Base-by-base conservation (phyloP, 2,113 vertebrate species). In the Urocynchramus pylzowi region DNA sequence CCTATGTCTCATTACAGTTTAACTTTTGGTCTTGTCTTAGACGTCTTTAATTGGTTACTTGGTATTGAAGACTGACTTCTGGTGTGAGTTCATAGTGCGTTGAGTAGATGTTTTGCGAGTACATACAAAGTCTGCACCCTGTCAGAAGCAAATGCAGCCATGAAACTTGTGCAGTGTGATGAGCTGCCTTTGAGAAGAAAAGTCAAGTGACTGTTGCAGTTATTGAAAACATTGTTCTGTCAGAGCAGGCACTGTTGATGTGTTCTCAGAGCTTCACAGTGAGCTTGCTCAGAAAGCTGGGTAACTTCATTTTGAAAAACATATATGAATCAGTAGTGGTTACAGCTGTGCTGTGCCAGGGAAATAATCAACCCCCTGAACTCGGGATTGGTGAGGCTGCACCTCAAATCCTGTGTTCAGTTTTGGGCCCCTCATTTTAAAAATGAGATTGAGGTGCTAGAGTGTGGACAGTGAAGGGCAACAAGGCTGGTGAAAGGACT, bases 321-420 rank as follows among this genome's bases (percentile, higher is more conserved):
- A 6, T 37, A 2, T 42, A 28, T 33, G 11, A 75, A 31, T 91
- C 6, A 5, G 21, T 76, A 91, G 37, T 42, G 20, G 30, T 52
- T 16, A 28, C 22, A 52, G 7, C 45, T 87, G 37, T 52, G 63
- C 53, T 77, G 33, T 86, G 22, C 26, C 50, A 49, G 35, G 30
- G 7, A 26, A 64, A 14, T 42, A n/a, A 41, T 42, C 14, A 15
- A 23, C 9, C 14, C 14, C 14, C 27, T 44, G 18, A 57, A 28
- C 50, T 37, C 0, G 0, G 16, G 18, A 33, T 19, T 65, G 42
- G 22, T 65, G 31, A 64, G 26, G 42, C 21, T 0, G 0, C 10
- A 19, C 35, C 26, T 65, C 67, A 37, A 80, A 27, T 57, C 21
- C 22, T 73, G 20, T 19, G 18, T 57, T 80, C 17, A 10, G 10